Conservation (phyloP, 1,140 invertebrate species). For the Heliconius congener region DNA sequence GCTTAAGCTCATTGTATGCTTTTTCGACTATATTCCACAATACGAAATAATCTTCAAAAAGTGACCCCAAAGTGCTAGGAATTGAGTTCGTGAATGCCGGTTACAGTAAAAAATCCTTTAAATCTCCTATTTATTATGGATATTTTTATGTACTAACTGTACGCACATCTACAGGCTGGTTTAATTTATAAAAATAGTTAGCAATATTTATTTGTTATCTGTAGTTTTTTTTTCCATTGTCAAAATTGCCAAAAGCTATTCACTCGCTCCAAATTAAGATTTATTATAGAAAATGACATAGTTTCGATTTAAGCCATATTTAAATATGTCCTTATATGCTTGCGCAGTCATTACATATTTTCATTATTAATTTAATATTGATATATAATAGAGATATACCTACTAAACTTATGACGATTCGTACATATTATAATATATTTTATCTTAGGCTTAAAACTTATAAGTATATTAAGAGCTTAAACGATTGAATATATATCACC, state of each 20-base stretch:
- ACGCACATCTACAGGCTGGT: conserved; percentile 48
- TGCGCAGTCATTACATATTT: not conserved
- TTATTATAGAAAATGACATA: too few relatives aligned
- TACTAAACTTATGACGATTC: too few relatives aligned
- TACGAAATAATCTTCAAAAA: conserved; percentile 76
- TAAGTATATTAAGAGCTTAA: not conserved
- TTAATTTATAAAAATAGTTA: not conserved
- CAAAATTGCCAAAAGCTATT: not conserved
- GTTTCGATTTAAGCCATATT: too few relatives aligned
- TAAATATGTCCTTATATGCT: too few relatives aligned
- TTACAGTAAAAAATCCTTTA: conserved; percentile 64
- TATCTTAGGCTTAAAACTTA: not conserved
- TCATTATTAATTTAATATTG: too few relatives aligned
- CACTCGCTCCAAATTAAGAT: too few relatives aligned
- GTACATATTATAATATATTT: too few relatives aligned
- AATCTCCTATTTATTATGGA: conserved; percentile 59
- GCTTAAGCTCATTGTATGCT: conserved; percentile 59
- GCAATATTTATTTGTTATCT: not conserved
- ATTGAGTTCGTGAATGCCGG: conserved; percentile 54
- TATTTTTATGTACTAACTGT: conserved; percentile 46
- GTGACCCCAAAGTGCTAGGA: conserved; percentile 76
- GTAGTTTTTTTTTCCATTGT: not conserved
- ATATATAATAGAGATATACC: too few relatives aligned
- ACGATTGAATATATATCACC: conserved; percentile 27
- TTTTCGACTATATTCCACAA: conserved; percentile 72